These are phyloP conservation scores for Amphilophus citrinellus DNA, from an alignment of 2,113 vertebrate species.

Conservation along the genomic window DNA sequence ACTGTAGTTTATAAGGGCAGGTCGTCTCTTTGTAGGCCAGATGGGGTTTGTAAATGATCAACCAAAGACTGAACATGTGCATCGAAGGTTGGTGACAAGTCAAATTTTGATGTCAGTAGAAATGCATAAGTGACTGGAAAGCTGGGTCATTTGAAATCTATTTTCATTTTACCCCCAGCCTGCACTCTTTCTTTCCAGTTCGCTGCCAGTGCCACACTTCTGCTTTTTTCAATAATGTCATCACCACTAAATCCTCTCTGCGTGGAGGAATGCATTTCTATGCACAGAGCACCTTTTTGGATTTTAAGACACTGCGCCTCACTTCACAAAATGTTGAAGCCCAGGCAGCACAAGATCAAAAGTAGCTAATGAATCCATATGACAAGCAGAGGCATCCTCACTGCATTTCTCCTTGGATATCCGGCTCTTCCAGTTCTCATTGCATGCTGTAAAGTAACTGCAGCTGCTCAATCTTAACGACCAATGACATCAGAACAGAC, in stretches of 20 bases:
- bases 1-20: not conserved
- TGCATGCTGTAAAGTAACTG: not conserved
- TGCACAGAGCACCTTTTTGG: constrained; percentile 5
- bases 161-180: not conserved
- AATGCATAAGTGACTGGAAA: not conserved
- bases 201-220: not conserved
- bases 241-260: not conserved
- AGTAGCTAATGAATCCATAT: not conserved
- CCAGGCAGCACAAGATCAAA: not conserved
- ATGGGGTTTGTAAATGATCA: not conserved
- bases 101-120: not conserved
- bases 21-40: not conserved
- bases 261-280: not conserved
- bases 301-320: constrained; percentile 38
- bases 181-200: not conserved
- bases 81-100: not conserved
- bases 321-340: not conserved
- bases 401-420: not conserved
- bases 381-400: not conserved
- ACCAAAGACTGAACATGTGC: not conserved
- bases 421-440: not conserved
- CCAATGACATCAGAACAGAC: constrained; percentile 20
- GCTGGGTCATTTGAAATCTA: not conserved
- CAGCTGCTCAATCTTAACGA: constrained; percentile 18
- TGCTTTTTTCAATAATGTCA: constrained; percentile 1